A percentile compares a stretch with the other conserved stretches of the same genome.
These are phyloP conservation scores for Bagarius yarrelli DNA, from an alignment of 2,113 vertebrate genomes.

Conservation along the genomic window DNA sequence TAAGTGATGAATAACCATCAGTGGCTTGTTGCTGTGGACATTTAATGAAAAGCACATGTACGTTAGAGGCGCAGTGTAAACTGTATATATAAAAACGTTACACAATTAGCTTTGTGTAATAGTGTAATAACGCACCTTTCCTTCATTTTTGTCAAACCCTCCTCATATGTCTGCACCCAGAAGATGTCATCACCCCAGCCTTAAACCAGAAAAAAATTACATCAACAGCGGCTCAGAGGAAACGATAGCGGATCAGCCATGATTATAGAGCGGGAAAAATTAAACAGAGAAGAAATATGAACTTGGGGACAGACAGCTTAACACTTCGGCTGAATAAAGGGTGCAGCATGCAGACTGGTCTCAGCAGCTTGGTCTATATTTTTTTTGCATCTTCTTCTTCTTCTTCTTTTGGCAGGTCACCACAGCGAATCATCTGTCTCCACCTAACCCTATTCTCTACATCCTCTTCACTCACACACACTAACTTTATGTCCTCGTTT, in stretches of 20 bases:
- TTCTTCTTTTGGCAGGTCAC: too few relatives aligned
- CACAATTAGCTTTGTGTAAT: background rate
- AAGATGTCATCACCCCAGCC: conserved; percentile 81
- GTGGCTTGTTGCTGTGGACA: conserved; percentile 77
- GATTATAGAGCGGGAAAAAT: too few relatives aligned
- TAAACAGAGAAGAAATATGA: too few relatives aligned
- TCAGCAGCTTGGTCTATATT: too few relatives aligned
- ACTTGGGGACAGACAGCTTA: too few relatives aligned
- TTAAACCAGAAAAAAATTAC: conserved; percentile 54
- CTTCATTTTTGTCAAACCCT: conserved; percentile 72
- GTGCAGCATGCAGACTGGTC: too few relatives aligned
- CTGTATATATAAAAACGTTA: conserved; percentile 12
- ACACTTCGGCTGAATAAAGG: too few relatives aligned
- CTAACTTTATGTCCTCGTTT: too few relatives aligned
- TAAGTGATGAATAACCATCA: conserved; percentile 86
- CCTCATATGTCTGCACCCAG: conserved; percentile 82
- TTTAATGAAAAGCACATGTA: conserved; percentile 41
- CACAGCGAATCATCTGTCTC: too few relatives aligned
- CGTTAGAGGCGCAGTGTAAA: background rate
- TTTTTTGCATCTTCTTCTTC: too few relatives aligned
- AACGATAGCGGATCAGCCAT: background rate
- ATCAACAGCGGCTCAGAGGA: background rate
- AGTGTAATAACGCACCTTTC: conserved; percentile 65
- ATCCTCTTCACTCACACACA: too few relatives aligned
- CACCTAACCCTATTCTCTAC: too few relatives aligned